phyloP scores from a whole-genome alignment of 2,113 vertebrate species.

The Pelvicachromis taeniatus region DNA sequence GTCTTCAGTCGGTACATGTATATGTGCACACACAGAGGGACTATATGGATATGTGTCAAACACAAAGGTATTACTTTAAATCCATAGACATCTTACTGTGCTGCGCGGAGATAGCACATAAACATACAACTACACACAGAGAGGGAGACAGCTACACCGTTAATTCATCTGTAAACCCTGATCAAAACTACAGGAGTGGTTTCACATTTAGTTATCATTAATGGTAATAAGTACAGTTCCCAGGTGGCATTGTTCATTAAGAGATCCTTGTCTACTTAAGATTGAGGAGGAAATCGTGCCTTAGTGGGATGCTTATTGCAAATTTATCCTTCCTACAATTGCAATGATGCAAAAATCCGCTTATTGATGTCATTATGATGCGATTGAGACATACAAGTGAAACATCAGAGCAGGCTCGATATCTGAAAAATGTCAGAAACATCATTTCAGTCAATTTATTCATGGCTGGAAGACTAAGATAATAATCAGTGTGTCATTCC shows the following conservation, averaged over 20 bases:
- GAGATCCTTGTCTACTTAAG: neutral
- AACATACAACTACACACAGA: neutral
- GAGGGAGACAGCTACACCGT: neutral
- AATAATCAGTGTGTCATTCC: neutral
- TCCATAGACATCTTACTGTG: neutral
- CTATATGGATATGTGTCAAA: constrained; percentile 3
- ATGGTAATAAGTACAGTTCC: neutral
- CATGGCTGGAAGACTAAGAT: neutral
- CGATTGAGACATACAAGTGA: neutral
- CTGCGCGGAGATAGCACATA: neutral
- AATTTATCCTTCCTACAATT: neutral
- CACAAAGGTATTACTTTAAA: constrained; percentile 8
- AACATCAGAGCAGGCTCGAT: neutral
- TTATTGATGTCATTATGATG: neutral
- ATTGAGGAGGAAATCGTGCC: neutral
- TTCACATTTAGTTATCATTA: neutral
- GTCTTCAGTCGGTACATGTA: constrained; percentile 2
- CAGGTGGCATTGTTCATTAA: neutral
- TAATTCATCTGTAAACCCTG: neutral
- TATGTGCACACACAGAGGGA: neutral
- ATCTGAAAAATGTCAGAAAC: neutral
- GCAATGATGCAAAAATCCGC: neutral
- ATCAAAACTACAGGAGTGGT: neutral
- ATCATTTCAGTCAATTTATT: neutral
- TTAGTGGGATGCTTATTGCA: neutral